These are phyloP conservation scores for Macaria liturata DNA, from an alignment of 2,888 invertebrate species.

Conservation along the genomic window DNA sequence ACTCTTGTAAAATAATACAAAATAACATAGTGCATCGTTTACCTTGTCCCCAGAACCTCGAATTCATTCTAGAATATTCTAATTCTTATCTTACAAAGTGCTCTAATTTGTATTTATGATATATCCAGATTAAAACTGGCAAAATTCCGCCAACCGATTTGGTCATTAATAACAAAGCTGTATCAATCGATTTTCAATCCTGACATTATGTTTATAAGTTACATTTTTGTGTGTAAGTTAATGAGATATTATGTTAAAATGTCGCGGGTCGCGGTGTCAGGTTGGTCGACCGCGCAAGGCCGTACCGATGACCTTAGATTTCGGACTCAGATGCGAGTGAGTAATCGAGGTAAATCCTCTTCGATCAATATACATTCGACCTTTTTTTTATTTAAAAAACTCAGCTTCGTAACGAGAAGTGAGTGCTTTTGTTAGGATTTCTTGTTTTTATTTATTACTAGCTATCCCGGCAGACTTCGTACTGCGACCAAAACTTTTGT, in stretches of 20 bases:
- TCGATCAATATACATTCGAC: constrained; percentile 18
- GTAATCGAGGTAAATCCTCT: constrained; percentile 40
- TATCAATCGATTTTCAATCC: constrained; percentile 37
- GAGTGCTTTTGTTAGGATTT: too few relatives aligned
- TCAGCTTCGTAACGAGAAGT: too few relatives aligned
- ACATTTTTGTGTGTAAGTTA: constrained; percentile 34
- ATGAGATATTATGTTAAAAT: constrained; percentile 53
- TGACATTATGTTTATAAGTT: constrained; percentile 33
- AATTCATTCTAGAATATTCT: constrained; percentile 19
- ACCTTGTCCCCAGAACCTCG: too few relatives aligned
- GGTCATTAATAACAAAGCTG: constrained; percentile 29
- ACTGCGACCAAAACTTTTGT: too few relatives aligned
- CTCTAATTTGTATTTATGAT: constrained; percentile 42
- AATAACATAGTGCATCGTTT: too few relatives aligned
- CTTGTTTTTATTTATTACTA: too few relatives aligned
- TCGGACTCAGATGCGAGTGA: constrained; percentile 44
- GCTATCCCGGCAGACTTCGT: too few relatives aligned
- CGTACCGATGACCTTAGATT: constrained; percentile 76
- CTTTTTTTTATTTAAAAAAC: not conserved
- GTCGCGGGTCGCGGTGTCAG: constrained; percentile 65
- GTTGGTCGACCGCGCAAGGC: constrained; percentile 79
- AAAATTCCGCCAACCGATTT: constrained; percentile 35
- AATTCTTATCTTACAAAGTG: constrained; percentile 20
- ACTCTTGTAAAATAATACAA: too few relatives aligned
- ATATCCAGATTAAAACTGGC: constrained; percentile 36